Evolutionary conservation across 1,140 invertebrate genomes (phyloP), one percentile per base, ranked within the genome.

Genomic region (Oncopodura yosiiana): DNA sequence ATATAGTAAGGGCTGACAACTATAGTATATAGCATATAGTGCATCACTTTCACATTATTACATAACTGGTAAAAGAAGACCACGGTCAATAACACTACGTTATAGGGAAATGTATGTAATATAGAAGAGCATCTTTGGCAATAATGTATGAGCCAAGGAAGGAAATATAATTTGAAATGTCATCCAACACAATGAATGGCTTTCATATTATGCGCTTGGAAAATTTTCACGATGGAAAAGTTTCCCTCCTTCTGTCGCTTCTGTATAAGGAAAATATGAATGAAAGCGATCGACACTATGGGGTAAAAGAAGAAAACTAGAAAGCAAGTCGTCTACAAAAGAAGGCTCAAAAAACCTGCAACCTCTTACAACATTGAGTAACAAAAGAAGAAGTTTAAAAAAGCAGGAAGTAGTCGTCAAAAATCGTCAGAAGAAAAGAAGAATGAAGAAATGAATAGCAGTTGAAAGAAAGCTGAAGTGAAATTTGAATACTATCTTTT

Each of bases 161-260:
- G 44, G 41, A 56, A 50, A 56, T 56, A 50, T 56, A 56, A 56
- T 56, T 50, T 45, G 54, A 56, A 56, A 56, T 56, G 54, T 56
- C 54, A 56, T 56, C 29, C 38, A 43, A 30, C 12, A 56, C 54
- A 56, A 56, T 56, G 48, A 56, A 56, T 56, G 48, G 54, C 32
- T 50, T 56, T 50, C 46, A 56, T 50, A 56, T 56, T 56, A 56
- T 56, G 54, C 48, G 54, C 46, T 50, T 45, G 46, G 38, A 50
- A 56, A 48, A 56, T 56, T 50, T 34, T n/a, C 26, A 32, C 46
- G 45, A 55, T 55, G 45, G 42, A 55, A 55, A 42, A 36, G 24
- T 46, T 27, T 34, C 27, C 37, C 5, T 21, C 30, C 44, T 49
- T 55, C 43, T 46, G 46, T 41, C 38, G 6, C 19, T 41, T 18